Percentiles rank a stretch among this genome's conserved stretches.
These are phyloP conservation scores for Zonitis immaculata DNA, from an alignment of 2,888 invertebrate genomes.

Conservation along the genomic window DNA sequence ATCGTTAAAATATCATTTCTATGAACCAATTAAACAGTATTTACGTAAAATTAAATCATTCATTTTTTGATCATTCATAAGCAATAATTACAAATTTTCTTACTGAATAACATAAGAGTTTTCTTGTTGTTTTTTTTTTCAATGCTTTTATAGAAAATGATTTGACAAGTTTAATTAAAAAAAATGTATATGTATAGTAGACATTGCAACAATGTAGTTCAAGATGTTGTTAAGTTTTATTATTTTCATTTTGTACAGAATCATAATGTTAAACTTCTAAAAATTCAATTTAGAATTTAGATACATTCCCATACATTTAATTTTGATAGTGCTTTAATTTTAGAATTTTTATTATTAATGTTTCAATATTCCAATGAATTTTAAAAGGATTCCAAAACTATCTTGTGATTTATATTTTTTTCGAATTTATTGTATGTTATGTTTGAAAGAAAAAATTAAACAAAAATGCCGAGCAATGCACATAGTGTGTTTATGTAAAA, in stretches of 20 bases:
- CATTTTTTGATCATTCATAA: conserved; percentile 54
- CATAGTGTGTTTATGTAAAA: conserved; percentile 14
- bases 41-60: conserved; percentile 59
- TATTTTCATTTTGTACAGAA: conserved; percentile 6
- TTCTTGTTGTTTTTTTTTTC: background rate
- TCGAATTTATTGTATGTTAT: background rate
- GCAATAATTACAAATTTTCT: background rate
- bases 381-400: background rate
- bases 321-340: conserved; percentile 9
- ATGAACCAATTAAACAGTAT: conserved; percentile 77
- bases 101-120: too few species aligned
- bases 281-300: conserved; percentile 11
- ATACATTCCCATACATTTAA: conserved; percentile 8
- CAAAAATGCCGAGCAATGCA: conserved; percentile 5
- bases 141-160: background rate
- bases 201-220: background rate
- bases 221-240: background rate
- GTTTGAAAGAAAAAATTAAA: background rate
- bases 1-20: conserved; percentile 72
- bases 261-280: conserved; percentile 14
- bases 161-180: background rate
- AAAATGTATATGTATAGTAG: conserved; percentile 6
- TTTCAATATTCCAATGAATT: background rate
- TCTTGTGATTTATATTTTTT: background rate
- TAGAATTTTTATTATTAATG: background rate